These are phyloP conservation scores for Aphaenogaster ashmeadi DNA, from an alignment of 1,140 invertebrate genomes.

Conservation along the genomic window DNA sequence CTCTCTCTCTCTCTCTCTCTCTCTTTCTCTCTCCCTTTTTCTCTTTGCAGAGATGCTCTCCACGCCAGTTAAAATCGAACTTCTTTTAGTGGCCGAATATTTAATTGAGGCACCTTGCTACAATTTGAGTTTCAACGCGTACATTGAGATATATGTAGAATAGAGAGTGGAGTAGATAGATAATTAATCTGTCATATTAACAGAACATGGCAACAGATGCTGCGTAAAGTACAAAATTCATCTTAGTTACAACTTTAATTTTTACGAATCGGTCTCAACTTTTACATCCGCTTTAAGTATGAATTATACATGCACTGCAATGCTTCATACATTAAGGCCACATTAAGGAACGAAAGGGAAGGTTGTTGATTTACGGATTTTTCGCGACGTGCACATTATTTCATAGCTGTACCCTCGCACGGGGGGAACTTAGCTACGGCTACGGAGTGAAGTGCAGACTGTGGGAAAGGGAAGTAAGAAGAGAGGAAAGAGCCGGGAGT, in stretches of 20 bases:
- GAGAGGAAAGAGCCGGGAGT: constrained; percentile 66
- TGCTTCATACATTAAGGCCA: constrained; percentile 42
- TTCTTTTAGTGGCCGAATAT: constrained; percentile 62
- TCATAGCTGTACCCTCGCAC: constrained; percentile 59
- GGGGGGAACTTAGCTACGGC: constrained; percentile 55
- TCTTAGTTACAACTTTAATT: constrained; percentile 57
- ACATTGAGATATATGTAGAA: neutral
- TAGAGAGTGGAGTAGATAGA: neutral
- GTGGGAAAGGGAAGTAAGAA: constrained; percentile 61
- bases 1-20: constrained; percentile 36
- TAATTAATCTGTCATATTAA: neutral
- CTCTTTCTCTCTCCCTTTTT: constrained; percentile 51
- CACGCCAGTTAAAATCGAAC: constrained; percentile 68
- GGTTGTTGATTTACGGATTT: constrained; percentile 65
- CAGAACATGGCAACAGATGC: neutral
- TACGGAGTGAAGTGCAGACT: constrained; percentile 54
- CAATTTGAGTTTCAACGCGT: neutral
- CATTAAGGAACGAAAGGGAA: constrained; percentile 32
- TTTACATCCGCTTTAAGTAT: constrained; percentile 37
- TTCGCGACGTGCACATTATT: constrained; percentile 56
- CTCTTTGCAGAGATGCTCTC: constrained; percentile 70
- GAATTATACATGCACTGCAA: constrained; percentile 47
- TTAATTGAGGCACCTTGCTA: constrained; percentile 59
- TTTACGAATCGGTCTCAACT: constrained; percentile 32
- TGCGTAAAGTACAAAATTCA: neutral